Evolutionary conservation across 1,140 invertebrate species (phyloP), one percentile per base, ranked within the genome.

Genomic region (Scylla paramamosain): DNA sequence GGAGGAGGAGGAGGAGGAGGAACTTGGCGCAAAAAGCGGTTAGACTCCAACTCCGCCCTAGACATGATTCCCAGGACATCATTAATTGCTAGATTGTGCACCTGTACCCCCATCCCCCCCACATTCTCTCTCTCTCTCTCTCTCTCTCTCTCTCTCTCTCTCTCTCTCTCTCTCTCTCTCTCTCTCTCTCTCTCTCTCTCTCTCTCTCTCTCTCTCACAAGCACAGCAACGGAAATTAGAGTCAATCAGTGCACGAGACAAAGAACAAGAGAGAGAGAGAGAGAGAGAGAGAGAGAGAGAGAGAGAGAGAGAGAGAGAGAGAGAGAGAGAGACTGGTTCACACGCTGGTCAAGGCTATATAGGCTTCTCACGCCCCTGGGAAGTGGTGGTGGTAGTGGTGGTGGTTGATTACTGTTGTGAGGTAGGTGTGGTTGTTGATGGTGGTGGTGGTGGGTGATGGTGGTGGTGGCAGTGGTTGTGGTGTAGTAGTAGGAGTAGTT

Each of bases 261-360:
- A 20, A 77, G 67, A 77, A 20, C 7, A 16, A 67, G 59, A 67
- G 59, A 67, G 59, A 67, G 59, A 67, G 25, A 12, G 67, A n/a
- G 67, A 77, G n/a, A 77, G 20, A 77, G 67, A 77, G 67, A n/a
- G 67, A n/a, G 67, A 77, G 67, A 77, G 67, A 77, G 67, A 77
- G 67, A 77, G 67, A 77, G 20, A 77, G 67, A 77, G 67, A 77
- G 67, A 77, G 67, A 77, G 67, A 77, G 67, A 77, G 67, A 77
- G 67, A 77, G 67, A 77, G 67, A 77, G 67, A 77, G 20, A n/a
- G 67, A 77, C 67, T 77, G 67, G 67, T 77, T 77, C 67, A 77
- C 67, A 77, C 67, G 67, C 67, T n/a, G 67, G 67, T 77, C 67
- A 77, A 77, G 67, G 67, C 67, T 77, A 77, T n/a, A 77, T 77